Evolutionary conservation across 64 coral and sea anemone species (phyloP).

Genomic region (Cladopsammia gracilis): DNA sequence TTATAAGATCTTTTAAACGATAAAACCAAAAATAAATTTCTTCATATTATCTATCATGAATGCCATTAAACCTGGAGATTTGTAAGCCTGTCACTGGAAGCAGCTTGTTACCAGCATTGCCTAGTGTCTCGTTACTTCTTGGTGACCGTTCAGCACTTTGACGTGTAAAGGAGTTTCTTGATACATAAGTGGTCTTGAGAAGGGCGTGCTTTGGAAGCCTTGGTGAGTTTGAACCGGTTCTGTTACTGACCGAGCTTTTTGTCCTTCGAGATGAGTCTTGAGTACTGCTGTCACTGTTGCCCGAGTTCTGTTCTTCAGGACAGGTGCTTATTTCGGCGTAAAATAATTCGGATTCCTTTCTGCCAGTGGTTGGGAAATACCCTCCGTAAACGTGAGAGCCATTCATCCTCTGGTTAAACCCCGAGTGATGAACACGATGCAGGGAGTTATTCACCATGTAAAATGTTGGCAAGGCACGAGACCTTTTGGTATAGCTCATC

Average conservation of each 20-base stretch:
- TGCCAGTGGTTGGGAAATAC: constrained; percentile 28
- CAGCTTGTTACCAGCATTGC: not conserved
- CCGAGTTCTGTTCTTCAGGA: not conserved
- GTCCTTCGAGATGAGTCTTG: not conserved
- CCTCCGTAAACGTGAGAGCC: constrained; percentile 53
- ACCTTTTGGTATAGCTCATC: constrained; percentile 83
- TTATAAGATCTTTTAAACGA: no score
- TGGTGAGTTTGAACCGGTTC: not conserved
- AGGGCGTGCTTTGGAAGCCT: not conserved
- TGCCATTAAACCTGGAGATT: constrained; percentile 13
- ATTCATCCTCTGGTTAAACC: not conserved
- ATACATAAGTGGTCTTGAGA: constrained; percentile 5
- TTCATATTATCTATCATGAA: constrained; percentile 8
- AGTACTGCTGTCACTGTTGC: not conserved
- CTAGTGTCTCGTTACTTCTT: not conserved
- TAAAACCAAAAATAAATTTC: no score
- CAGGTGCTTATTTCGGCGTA: constrained; percentile 29
- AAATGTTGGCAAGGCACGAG: constrained; percentile 8
- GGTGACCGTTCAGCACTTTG: not conserved
- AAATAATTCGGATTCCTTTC: constrained; percentile 26
- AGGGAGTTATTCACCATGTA: constrained; percentile 14
- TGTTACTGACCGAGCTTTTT: not conserved
- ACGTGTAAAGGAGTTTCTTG: not conserved
- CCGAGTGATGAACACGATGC: not conserved
- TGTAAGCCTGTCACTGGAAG: constrained; percentile 24